These are phyloP conservation scores for Xestia ashworthii DNA, from an alignment of 2,888 invertebrate species.

Conservation along the genomic window DNA sequence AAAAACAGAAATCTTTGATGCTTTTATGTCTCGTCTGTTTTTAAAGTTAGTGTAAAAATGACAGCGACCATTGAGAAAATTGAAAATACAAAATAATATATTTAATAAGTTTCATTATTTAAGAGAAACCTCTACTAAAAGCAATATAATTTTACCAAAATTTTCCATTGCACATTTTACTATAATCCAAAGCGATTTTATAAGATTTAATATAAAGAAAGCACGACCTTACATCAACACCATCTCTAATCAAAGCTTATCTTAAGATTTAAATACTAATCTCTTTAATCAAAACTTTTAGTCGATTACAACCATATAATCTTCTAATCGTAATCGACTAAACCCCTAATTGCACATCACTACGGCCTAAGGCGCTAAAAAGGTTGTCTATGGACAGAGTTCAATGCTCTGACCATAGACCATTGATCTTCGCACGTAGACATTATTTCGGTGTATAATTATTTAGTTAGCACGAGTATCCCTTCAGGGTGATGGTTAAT, in stretches of 20 bases:
- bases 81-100: not conserved
- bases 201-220: not conserved
- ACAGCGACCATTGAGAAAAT: not conserved
- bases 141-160: not conserved
- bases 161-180: not conserved
- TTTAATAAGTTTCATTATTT: not conserved
- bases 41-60: not conserved
- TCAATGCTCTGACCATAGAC: slow-evolving; percentile 43
- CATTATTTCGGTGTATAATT: slow-evolving; percentile 37
- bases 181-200: not conserved
- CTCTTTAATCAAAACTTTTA: slow-evolving; percentile 27
- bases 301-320: slow-evolving; percentile 23
- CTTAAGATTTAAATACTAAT: not conserved
- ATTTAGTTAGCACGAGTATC: slow-evolving; percentile 14
- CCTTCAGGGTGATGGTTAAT: slow-evolving; percentile 9
- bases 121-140: not conserved
- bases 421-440: slow-evolving; percentile 34
- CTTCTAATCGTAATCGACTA: slow-evolving; percentile 41
- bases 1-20: slow-evolving; percentile 15
- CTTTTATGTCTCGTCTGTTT: not conserved
- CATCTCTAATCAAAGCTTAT: not conserved
- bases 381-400: slow-evolving; percentile 44
- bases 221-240: not conserved
- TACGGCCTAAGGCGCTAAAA: slow-evolving; percentile 58
- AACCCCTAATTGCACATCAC: slow-evolving; percentile 52